phyloP scores from a whole-genome alignment of 2,888 invertebrate species.

The Troilus luridus region DNA sequence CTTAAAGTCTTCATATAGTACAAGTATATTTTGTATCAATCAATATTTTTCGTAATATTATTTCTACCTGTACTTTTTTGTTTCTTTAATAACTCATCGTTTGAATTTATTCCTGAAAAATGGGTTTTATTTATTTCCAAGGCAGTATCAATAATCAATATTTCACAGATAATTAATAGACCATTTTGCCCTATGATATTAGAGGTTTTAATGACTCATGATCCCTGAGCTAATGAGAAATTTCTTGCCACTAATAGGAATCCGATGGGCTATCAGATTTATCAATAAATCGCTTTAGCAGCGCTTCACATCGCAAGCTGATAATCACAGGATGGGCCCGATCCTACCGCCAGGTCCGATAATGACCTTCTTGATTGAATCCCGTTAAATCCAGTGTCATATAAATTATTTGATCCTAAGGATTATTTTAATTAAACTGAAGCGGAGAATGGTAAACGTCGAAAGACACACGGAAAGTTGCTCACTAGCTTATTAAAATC shows the following conservation, averaged over 20 bases:
- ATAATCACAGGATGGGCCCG: constrained; percentile 17
- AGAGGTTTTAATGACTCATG: background rate
- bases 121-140: no score
- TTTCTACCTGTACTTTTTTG: no score
- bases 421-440: background rate
- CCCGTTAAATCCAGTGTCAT: background rate
- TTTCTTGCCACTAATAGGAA: background rate
- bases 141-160: background rate
- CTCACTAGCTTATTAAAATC: background rate
- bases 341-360: background rate
- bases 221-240: background rate
- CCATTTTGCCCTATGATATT: background rate
- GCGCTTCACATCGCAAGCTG: background rate
- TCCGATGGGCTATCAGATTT: constrained; percentile 25
- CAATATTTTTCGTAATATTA: no score
- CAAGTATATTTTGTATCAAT: no score
- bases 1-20: no score
- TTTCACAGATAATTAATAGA: background rate
- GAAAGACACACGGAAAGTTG: background rate
- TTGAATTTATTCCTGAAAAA: no score
- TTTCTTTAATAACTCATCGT: no score
- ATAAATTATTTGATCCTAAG: background rate
- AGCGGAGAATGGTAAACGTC: background rate
- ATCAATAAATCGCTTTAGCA: constrained; percentile 14
- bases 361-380: constrained; percentile 26